Evolutionary conservation across 2,113 vertebrate species (phyloP).

Genomic region (Eleginops maclovinus): DNA sequence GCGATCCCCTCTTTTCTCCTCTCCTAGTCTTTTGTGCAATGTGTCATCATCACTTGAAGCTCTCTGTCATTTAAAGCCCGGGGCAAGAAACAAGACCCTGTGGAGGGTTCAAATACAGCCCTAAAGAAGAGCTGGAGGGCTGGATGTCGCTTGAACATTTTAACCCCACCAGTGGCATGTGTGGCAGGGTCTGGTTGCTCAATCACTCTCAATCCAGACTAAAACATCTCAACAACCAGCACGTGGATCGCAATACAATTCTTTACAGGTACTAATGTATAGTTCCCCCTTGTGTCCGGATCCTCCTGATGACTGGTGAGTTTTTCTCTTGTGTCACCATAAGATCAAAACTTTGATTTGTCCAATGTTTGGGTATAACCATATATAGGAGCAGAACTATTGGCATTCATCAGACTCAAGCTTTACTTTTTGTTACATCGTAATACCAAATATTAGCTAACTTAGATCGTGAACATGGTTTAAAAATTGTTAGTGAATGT

Average conservation of each 20-base stretch:
- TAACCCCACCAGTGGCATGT: background rate
- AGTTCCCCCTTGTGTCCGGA: no score
- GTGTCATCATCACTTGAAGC: background rate
- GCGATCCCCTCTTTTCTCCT: background rate
- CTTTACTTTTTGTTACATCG: no score
- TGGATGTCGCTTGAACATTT: background rate
- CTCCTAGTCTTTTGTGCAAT: background rate
- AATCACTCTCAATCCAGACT: background rate
- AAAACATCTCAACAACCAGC: background rate
- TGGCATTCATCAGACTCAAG: no score
- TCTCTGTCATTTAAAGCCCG: conserved; percentile 1
- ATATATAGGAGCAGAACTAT: no score
- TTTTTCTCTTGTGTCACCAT: no score
- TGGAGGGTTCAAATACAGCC: conserved; percentile 8
- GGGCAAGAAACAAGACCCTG: conserved; percentile 19
- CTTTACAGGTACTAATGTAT: background rate
- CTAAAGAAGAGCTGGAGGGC: background rate
- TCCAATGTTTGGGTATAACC: no score
- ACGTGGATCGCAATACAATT: background rate
- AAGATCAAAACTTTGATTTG: no score
- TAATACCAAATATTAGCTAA: no score
- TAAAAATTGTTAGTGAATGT: no score
- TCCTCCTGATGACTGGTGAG: no score
- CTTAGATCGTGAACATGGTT: no score
- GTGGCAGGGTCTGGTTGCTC: background rate